Percentiles rank a stretch among this genome's conserved stretches.
Evolutionary conservation across 1,140 invertebrate genomes (phyloP).

Genomic region (Bombus vancouverensis): DNA sequence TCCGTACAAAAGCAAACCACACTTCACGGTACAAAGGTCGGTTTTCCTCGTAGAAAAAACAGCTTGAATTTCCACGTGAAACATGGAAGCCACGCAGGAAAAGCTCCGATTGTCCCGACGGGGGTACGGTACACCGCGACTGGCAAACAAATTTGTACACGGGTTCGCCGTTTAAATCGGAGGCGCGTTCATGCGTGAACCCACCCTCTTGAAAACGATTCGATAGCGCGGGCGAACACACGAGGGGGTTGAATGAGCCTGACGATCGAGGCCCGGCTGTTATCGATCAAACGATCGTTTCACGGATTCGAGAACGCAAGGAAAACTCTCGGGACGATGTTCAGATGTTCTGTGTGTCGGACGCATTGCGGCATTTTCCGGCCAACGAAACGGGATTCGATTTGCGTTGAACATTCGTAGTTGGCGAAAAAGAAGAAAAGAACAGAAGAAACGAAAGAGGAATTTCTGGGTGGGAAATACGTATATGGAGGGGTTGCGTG

Average conservation of each 20-base stretch:
- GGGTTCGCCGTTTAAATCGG: slow-evolving; percentile 21
- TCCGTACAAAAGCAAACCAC: neutral
- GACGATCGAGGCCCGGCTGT: neutral
- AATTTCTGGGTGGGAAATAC: neutral
- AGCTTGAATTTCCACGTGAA: neutral
- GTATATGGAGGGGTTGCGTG: neutral
- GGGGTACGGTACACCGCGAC: neutral
- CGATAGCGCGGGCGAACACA: neutral
- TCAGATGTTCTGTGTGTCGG: slow-evolving; percentile 12
- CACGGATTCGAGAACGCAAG: slow-evolving; percentile 16
- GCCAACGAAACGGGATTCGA: neutral
- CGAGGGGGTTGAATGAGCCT: neutral
- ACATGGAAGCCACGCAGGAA: slow-evolving; percentile 4
- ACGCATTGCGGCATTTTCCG: slow-evolving; percentile 61
- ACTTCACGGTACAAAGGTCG: neutral
- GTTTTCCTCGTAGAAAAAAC: neutral
- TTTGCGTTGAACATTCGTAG: neutral
- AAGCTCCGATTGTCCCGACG: slow-evolving; percentile 13
- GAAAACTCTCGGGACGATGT: slow-evolving; percentile 33
- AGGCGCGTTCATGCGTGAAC: slow-evolving; percentile 17
- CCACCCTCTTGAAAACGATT: slow-evolving; percentile 29
- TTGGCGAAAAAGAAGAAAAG: neutral
- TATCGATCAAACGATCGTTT: slow-evolving; percentile 54
- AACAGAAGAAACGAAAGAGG: neutral
- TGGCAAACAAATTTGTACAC: slow-evolving; percentile 41